Conservation (phyloP, 2,113 vertebrate species). For the Microtus montanus region DNA sequence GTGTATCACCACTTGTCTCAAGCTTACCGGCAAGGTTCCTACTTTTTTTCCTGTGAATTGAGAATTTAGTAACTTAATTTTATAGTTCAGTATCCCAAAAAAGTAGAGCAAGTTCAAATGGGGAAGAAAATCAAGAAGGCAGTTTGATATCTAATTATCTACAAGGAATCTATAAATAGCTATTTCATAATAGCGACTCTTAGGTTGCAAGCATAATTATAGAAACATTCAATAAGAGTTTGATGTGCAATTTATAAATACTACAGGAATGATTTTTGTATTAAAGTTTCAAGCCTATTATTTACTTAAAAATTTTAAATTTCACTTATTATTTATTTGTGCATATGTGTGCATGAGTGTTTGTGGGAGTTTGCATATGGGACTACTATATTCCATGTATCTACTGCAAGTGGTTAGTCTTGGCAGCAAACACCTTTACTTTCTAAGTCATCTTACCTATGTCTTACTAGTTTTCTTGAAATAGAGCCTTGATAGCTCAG, state of each 20-base stretch:
- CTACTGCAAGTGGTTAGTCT: not conserved
- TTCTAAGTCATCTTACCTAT: not conserved
- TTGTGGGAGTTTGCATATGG: not conserved
- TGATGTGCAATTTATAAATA: constrained; percentile 21
- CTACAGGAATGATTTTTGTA: not conserved
- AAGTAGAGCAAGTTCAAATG: constrained; percentile 6
- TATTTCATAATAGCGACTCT: constrained; percentile 28
- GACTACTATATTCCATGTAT: not conserved
- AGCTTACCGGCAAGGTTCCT: not conserved
- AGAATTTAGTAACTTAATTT: constrained; percentile 56
- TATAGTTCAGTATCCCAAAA: constrained; percentile 3
- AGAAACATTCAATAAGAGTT: not conserved
- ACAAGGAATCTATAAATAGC: not conserved
- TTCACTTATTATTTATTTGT: not conserved
- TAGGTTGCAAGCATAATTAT: constrained; percentile 18
- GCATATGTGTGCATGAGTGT: not conserved
- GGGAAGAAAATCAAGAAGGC: constrained; percentile 36
- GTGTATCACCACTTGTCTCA: too few relatives aligned
- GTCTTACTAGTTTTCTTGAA: not conserved
- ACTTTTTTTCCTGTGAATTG: constrained; percentile 40
- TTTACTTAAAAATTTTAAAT: not conserved
- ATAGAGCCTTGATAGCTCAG: not conserved
- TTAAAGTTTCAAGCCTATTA: not conserved
- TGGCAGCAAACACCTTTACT: not conserved
- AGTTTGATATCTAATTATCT: not conserved